Percentiles rank a stretch among this genome's conserved stretches.
phyloP scores from a whole-genome alignment of 2,888 invertebrate species.

The Nasonia oneida region DNA sequence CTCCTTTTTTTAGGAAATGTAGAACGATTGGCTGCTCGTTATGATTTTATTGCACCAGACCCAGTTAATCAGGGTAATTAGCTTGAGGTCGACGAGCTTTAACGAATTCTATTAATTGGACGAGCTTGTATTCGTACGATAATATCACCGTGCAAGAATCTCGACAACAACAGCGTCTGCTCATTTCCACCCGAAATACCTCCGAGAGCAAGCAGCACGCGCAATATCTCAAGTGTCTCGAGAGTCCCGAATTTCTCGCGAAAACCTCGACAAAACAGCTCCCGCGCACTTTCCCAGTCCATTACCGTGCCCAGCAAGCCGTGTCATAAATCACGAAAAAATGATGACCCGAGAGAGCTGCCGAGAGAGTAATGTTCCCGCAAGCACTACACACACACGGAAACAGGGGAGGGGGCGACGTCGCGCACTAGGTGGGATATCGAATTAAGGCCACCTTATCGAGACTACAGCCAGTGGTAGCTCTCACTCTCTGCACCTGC shows the following conservation, averaged over 20 bases:
- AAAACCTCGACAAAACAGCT: neutral
- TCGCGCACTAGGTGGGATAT: slow-evolving; percentile 38
- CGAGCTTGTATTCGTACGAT: neutral
- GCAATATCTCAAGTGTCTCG: slow-evolving; percentile 4
- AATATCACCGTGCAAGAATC: too few species aligned
- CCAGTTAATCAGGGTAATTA: neutral
- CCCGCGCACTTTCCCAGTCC: neutral
- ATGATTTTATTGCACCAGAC: neutral
- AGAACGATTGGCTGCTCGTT: neutral
- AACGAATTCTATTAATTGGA: neutral
- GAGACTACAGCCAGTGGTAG: slow-evolving; percentile 24
- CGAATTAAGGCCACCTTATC: slow-evolving; percentile 63
- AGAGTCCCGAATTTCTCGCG: neutral
- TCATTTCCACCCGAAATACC: neutral
- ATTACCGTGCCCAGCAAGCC: neutral
- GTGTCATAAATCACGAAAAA: slow-evolving; percentile 30
- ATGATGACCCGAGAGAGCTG: slow-evolving; percentile 19
- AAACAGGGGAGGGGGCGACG: neutral
- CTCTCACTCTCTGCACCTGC: slow-evolving; percentile 13
- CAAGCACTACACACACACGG: neutral
- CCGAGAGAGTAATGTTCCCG: neutral
- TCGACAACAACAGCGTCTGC: neutral
- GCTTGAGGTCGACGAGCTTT: neutral
- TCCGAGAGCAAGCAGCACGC: neutral
- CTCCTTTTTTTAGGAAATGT: neutral